These are phyloP conservation scores for Schlechtendalia chinensis DNA, from an alignment of 1,140 invertebrate genomes.

Conservation along the genomic window DNA sequence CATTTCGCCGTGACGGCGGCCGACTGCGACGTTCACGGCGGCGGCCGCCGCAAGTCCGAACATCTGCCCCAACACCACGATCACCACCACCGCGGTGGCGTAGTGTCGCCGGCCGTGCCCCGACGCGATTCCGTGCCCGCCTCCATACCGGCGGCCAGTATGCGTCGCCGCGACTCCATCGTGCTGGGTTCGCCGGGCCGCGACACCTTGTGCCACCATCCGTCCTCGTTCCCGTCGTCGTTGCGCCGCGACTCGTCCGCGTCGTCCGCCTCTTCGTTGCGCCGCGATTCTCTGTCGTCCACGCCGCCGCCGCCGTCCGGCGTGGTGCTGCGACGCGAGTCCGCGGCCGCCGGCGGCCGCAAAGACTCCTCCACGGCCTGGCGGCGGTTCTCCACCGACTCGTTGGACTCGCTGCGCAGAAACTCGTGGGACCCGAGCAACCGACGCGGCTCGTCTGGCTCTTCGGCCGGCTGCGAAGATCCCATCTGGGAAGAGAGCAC, in stretches of 20 bases:
- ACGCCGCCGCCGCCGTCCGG: background rate
- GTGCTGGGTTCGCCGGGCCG: slow-evolving; percentile 52
- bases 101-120: slow-evolving; percentile 53
- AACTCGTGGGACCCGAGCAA: slow-evolving; percentile 66
- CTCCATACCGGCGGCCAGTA: slow-evolving; percentile 51
- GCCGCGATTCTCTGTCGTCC: slow-evolving; percentile 25
- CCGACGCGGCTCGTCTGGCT: slow-evolving; percentile 63
- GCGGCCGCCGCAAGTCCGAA: slow-evolving; percentile 62
- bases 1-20: slow-evolving; percentile 53
- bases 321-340: slow-evolving; percentile 31
- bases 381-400: slow-evolving; percentile 67
- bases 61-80: slow-evolving; percentile 53
- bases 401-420: slow-evolving; percentile 66
- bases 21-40: slow-evolving; percentile 67
- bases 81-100: slow-evolving; percentile 54
- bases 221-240: slow-evolving; percentile 66
- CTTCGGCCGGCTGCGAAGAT: slow-evolving; percentile 61
- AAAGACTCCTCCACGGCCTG: slow-evolving; percentile 55
- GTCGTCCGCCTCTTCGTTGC: slow-evolving; percentile 41
- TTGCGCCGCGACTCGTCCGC: slow-evolving; percentile 58
- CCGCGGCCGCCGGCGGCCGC: slow-evolving; percentile 7
- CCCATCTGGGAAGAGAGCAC: slow-evolving; percentile 57
- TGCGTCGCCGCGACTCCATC: slow-evolving; percentile 58
- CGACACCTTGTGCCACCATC: slow-evolving; percentile 57
- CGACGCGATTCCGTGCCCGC: slow-evolving; percentile 58